Percentiles rank a stretch among this genome's conserved stretches.
These are phyloP conservation scores for Apostichopus californicus DNA, from an alignment of 35 echinoderm and acorn worm genomes.

Conservation along the genomic window DNA sequence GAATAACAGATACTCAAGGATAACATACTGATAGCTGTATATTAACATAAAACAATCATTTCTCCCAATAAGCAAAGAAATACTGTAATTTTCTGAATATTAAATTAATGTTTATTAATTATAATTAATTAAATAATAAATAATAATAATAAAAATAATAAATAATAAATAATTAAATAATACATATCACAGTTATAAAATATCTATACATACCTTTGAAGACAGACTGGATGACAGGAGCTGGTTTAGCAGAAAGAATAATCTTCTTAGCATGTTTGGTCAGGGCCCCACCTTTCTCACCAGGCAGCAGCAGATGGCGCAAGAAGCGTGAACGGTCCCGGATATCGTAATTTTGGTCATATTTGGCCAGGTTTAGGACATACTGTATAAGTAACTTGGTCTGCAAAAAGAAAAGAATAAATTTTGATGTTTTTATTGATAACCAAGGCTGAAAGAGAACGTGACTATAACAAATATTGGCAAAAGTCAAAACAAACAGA, in stretches of 20 bases:
- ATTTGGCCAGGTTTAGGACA: constrained; percentile 96
- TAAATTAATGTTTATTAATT: too few relatives aligned
- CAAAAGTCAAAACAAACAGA: too few relatives aligned
- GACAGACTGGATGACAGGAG: constrained; percentile 95
- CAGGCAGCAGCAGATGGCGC: constrained; percentile 82
- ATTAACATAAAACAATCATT: too few relatives aligned
- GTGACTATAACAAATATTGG: too few relatives aligned
- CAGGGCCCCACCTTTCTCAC: constrained; percentile 88
- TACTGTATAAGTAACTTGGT: constrained; percentile 97
- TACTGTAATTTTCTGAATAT: too few relatives aligned
- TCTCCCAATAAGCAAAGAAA: too few relatives aligned
- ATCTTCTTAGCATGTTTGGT: constrained; percentile 99
- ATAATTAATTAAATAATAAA: too few relatives aligned
- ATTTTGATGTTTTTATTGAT: not conserved
- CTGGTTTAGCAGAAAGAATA: constrained; percentile 90
- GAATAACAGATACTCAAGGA: too few relatives aligned
- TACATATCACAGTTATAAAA: not conserved
- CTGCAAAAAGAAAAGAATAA: constrained; percentile 41
- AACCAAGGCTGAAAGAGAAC: not conserved
- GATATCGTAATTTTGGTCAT: constrained; percentile 99
- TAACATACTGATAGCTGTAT: too few relatives aligned
- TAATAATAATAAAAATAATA: too few relatives aligned
- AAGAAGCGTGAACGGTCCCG: constrained; percentile 92
- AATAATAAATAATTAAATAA: too few relatives aligned
- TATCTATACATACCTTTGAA: constrained; percentile 79